phyloP scores from a whole-genome alignment of 2,113 vertebrate species.

The Malurus melanocephalus region DNA sequence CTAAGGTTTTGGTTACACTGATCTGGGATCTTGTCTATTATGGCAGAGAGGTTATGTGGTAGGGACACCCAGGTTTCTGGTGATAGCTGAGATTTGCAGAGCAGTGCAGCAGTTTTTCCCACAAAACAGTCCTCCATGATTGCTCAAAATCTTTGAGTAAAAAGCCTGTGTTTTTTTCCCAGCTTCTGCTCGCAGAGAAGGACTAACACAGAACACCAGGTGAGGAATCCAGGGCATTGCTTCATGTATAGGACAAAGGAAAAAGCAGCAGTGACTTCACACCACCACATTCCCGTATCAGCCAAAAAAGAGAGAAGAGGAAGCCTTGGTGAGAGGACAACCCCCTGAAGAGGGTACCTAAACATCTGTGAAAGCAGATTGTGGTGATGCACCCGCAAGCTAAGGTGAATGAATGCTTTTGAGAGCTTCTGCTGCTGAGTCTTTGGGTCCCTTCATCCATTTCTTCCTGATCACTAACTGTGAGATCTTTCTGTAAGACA shows the following conservation, averaged over 20 bases:
- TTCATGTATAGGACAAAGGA: background rate
- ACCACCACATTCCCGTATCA: background rate
- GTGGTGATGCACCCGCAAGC: background rate
- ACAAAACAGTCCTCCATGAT: background rate
- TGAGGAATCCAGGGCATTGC: conserved; percentile 1
- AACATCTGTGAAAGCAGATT: background rate
- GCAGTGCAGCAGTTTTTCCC: background rate
- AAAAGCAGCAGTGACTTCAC: conserved; percentile 11
- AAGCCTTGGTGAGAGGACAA: conserved; percentile 8
- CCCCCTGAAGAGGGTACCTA: background rate
- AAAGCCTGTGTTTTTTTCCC: conserved; percentile 15
- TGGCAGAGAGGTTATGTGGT: background rate
- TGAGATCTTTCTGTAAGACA: conserved; percentile 22
- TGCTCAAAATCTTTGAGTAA: background rate
- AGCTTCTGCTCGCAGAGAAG: conserved; percentile 56
- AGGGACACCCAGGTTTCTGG: background rate
- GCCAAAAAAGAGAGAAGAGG: conserved; percentile 22
- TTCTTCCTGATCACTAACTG: background rate
- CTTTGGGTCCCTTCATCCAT: background rate
- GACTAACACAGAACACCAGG: conserved; percentile 6
- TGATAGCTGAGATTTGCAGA: background rate
- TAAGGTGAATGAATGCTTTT: background rate
- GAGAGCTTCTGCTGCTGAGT: conserved; percentile 15
- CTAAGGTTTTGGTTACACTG: background rate
- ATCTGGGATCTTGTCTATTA: background rate